These are phyloP conservation scores for Brenthis ino DNA, from an alignment of 2,888 invertebrate species.

Conservation along the genomic window DNA sequence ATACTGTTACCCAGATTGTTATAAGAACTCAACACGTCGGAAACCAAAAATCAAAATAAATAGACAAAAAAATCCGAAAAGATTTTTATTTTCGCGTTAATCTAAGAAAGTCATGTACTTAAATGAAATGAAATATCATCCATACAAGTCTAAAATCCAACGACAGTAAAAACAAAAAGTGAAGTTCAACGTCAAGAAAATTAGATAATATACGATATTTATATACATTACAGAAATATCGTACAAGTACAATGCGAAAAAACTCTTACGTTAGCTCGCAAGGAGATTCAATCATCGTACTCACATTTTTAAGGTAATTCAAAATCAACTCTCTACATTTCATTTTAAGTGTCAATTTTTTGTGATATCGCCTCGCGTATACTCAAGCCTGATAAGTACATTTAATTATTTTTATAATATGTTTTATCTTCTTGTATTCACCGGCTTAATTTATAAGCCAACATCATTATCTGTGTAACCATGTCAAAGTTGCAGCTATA, in stretches of 20 bases:
- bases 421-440: conserved; percentile 27
- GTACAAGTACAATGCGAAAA: conserved; percentile 27
- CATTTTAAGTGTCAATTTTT: conserved; percentile 35
- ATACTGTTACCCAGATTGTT: no score
- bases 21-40: no score
- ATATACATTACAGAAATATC: conserved; percentile 11
- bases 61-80: no score
- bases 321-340: conserved; percentile 31
- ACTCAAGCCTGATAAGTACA: conserved; percentile 50
- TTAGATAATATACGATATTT: neutral
- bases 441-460: conserved; percentile 31
- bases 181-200: neutral
- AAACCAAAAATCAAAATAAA: no score
- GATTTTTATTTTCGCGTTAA: no score
- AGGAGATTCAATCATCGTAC: conserved; percentile 53
- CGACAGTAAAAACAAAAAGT: neutral
- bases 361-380: conserved; percentile 22
- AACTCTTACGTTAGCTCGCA: conserved; percentile 38
- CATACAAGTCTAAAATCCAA: no score
- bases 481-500: conserved; percentile 31
- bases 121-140: no score
- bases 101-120: no score
- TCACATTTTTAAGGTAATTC: conserved; percentile 34
- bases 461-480: conserved; percentile 37
- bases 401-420: conserved; percentile 45